Percentiles rank a stretch among this genome's conserved stretches.
Evolutionary conservation across 2,113 vertebrate species (phyloP).

Genomic region (Cyanistes caeruleus): DNA sequence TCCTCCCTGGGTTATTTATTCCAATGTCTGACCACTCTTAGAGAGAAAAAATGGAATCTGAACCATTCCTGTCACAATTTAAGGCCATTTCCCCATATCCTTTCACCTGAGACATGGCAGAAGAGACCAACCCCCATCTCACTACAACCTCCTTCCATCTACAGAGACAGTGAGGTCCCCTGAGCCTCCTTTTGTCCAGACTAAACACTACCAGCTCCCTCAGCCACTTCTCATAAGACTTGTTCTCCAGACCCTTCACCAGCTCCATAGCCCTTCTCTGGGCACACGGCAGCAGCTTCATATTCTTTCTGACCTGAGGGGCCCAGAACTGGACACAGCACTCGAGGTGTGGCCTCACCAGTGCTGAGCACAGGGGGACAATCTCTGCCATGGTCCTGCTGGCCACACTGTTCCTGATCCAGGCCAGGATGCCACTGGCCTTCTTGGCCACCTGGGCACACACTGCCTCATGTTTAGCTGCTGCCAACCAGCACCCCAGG

Average conservation of each 20-base stretch:
- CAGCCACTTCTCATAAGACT: background rate
- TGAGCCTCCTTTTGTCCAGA: background rate
- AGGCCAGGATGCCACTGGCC: background rate
- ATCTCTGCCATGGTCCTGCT: background rate
- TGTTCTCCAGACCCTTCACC: background rate
- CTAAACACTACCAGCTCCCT: background rate
- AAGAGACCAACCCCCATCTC: rapidly evolving
- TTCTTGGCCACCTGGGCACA: background rate
- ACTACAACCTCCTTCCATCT: background rate
- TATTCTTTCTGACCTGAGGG: background rate
- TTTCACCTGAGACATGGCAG: background rate
- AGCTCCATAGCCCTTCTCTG: background rate
- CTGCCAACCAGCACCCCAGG: rapidly evolving
- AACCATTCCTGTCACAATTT: background rate
- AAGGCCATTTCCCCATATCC: background rate
- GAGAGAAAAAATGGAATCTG: background rate
- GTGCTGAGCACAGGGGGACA: rapidly evolving
- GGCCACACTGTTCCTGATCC: background rate
- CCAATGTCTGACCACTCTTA: background rate
- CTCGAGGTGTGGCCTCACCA: background rate
- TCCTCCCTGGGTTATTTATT: background rate
- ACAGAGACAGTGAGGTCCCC: background rate
- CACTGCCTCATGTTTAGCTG: background rate
- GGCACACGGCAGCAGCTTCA: background rate
- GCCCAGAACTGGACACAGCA: background rate